These are phyloP conservation scores for Archips xylosteana DNA, from an alignment of 2,888 invertebrate genomes.

Conservation along the genomic window DNA sequence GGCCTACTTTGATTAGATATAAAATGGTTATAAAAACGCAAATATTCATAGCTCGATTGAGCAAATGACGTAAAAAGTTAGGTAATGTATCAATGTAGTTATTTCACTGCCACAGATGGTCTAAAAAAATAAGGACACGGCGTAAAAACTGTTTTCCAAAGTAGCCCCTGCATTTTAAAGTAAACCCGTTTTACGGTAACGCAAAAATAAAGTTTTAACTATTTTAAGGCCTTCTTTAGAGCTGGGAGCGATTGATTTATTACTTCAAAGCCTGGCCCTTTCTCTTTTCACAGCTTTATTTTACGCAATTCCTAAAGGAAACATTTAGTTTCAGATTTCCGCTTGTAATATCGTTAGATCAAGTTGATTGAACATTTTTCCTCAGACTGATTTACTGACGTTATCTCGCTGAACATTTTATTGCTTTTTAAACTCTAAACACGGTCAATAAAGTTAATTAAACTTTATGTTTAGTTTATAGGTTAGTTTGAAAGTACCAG, in stretches of 20 bases:
- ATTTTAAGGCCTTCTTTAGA: constrained; percentile 48
- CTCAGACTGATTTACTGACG: constrained; percentile 18
- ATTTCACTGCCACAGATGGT: too few relatives aligned
- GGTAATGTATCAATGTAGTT: too few relatives aligned
- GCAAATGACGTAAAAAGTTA: too few relatives aligned
- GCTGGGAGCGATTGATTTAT: constrained; percentile 63
- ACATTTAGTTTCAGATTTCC: constrained; percentile 75
- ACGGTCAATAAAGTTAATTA: neutral
- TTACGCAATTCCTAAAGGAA: constrained; percentile 58
- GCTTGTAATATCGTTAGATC: constrained; percentile 68
- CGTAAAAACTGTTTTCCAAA: too few relatives aligned
- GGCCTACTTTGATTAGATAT: too few relatives aligned
- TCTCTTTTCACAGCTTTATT: constrained; percentile 51
- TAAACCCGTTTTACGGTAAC: too few relatives aligned
- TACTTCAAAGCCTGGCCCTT: constrained; percentile 63
- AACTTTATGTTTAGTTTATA: too few relatives aligned
- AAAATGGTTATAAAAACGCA: too few relatives aligned
- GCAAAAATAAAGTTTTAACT: neutral
- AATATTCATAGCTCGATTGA: too few relatives aligned
- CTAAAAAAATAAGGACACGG: too few relatives aligned
- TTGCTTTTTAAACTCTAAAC: constrained; percentile 6
- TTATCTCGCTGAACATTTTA: neutral
- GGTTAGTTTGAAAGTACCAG: too few relatives aligned
- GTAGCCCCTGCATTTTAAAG: too few relatives aligned
- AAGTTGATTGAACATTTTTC: constrained; percentile 61